Evolutionary conservation across 2,797 vertebrate species (phyloP), one percentile per base, ranked within the genome.

Genomic region (Tangara arthus): DNA sequence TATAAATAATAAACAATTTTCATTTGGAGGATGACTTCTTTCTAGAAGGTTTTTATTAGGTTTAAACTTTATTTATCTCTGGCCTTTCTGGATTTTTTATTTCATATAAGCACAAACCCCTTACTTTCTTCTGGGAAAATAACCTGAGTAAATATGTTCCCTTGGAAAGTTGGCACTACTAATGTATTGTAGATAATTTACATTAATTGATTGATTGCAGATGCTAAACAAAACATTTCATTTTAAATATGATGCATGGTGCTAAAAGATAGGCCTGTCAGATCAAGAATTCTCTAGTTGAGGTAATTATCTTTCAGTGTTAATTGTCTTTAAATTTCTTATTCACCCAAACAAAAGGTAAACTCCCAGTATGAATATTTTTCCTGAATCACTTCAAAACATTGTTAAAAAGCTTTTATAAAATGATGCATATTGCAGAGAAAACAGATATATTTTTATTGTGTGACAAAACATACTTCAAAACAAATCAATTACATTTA

Each of bases 201-300:
- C 59, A 93, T 75, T 94, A 63, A 90, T 81, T 95, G 87, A 94
- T 60, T 90, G 47, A 46, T 87, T 70, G 64, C 66, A 83, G 32
- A 34, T 93, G 42, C 39, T 89, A n/a, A 69, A 92, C 52, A 94
- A 87, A 92, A 69, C 11, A 37, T 79, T 68, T 97, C 5, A 73
- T 96, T 97, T 96, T 87, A 81, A 97, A 73, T 59, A 94, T 80
- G 68, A 70, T 95, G 19, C 28, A 89, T 84, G 79, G 44, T 87
- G 66, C 61, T 90, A 95, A 96, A 95, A 92, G 87, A 89, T 61
- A 79, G 41, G 91, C 30, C 61, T 93, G 55, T 82, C 63, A 96
- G 88, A 97, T 95, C 93, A 97, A 90, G 96, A 96, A 95, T 89
- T 96, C 55, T 96, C 47, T 89, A 93, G 64, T n/a, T 75, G 71